A percentile compares a stretch with the other conserved stretches of the same genome.
These are phyloP conservation scores for Jacana jacana DNA, from an alignment of 2,113 vertebrate genomes.

Conservation along the genomic window DNA sequence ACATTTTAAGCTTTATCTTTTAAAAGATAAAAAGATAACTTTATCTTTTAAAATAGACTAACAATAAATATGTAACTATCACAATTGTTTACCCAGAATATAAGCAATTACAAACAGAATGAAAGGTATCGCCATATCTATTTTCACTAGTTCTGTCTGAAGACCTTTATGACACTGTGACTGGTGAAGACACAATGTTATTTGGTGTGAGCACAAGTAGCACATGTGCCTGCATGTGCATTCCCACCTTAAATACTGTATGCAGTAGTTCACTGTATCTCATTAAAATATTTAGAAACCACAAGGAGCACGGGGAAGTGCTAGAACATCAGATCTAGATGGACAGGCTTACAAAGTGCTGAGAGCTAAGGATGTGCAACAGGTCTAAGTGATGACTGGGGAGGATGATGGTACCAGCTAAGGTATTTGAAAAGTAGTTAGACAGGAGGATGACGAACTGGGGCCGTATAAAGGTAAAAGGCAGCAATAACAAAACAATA, in stretches of 20 bases:
- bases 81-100: neutral
- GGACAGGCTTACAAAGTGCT: neutral
- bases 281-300: neutral
- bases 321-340: neutral
- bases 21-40: neutral
- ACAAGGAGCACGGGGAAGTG: neutral
- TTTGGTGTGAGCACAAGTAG: neutral
- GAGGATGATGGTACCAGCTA: neutral
- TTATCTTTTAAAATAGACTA: neutral
- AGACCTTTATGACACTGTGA: neutral
- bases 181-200: neutral
- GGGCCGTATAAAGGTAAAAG: neutral
- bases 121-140: neutral
- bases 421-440: neutral
- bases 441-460: neutral
- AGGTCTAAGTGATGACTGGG: neutral
- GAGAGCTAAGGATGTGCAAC: neutral
- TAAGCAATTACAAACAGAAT: neutral
- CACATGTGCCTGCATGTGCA: neutral
- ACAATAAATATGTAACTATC: neutral
- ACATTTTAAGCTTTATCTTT: neutral
- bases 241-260: neutral
- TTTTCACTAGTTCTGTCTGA: neutral
- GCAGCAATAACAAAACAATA: neutral
- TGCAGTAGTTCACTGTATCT: neutral